Evolutionary conservation across 1,140 invertebrate genomes (phyloP), one percentile per base, ranked within the genome.

Genomic region (Samia ricini): DNA sequence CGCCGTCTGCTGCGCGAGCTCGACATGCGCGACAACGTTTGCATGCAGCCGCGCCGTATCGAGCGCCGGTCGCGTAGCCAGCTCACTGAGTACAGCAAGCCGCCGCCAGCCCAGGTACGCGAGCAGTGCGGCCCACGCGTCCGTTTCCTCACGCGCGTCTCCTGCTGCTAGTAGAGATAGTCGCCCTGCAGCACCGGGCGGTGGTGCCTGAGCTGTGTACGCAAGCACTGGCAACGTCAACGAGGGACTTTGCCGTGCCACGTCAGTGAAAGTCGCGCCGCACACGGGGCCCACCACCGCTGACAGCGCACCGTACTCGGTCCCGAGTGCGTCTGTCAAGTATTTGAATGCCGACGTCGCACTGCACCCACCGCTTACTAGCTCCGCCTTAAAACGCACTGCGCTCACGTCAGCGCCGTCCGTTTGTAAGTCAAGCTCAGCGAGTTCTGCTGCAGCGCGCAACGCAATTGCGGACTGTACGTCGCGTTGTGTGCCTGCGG

Each of bases 271-370:
- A 0, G 83, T 76, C 0, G 74, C 81, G n/a, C 71, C 83, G 59
- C 86, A 89, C 21, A 79, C 83, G 1, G 84, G 83, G 0, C 84
- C 86, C 1, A 77, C 80, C 42, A 84, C 74, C 0, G 80, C 84
- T 4, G 83, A 73, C 51, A 88, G 66, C 10, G 74, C 66, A 12
- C 75, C 77, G 63, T 77, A 86, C 55, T 82, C 84, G 12, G 75
- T 71, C 10, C 74, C 73, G 10, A 79, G 71, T 1, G 80, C 80
- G 64, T 79, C 76, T 20, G 76, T 68, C 48, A 86, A 55, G 60
- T 80, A 81, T 23, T 79, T 80, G 61, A 79, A 79, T 0, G 81
- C 78, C 19, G 66, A 67, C 5, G 74, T 61, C 7, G 78, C 76
- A 7, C 74, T 72, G 54, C 85, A 88, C 2, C 66, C 72, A 26